A percentile compares a stretch with the other conserved stretches of the same genome.
Conservation (phyloP, 92 coral and sea anemone genomes). For the Muricea muricata region DNA sequence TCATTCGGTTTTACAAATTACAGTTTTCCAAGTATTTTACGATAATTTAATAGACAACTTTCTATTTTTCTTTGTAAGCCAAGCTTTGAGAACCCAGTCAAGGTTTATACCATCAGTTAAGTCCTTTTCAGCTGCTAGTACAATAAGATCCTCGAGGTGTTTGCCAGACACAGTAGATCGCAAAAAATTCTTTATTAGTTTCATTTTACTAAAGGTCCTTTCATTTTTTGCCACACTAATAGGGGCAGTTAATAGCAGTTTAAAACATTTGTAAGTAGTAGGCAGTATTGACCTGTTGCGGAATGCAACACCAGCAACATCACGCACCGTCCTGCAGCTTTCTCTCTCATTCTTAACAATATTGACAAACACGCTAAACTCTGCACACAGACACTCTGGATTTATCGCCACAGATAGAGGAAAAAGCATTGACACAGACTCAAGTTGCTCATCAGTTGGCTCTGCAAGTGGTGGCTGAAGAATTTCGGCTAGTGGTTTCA, state of each 20-base stretch:
- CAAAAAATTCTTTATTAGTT: not conserved
- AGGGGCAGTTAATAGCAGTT: conserved; percentile 18
- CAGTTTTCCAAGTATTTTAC: too few species aligned
- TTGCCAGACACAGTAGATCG: conserved; percentile 9
- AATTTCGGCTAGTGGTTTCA: not conserved
- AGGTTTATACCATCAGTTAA: not conserved
- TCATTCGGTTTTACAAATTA: too few species aligned
- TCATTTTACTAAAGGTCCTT: conserved; percentile 6
- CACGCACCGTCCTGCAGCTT: conserved; percentile 5
- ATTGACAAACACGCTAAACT: not conserved
- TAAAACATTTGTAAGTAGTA: not conserved
- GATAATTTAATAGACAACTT: not conserved
- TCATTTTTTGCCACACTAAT: conserved; percentile 23
- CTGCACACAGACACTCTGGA: not conserved
- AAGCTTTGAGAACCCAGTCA: not conserved
- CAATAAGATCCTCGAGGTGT: conserved; percentile 10
- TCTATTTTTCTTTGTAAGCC: conserved; percentile 10
- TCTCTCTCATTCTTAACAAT: not conserved
- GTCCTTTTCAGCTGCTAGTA: conserved; percentile 13
- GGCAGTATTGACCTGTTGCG: not conserved
- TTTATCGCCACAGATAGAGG: not conserved
- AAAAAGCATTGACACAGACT: not conserved
- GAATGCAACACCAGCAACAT: conserved; percentile 7
- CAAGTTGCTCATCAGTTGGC: not conserved
- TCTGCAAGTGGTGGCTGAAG: not conserved